Evolutionary conservation across 2,888 invertebrate species (phyloP).

Genomic region (Ganaspis brasiliensis): DNA sequence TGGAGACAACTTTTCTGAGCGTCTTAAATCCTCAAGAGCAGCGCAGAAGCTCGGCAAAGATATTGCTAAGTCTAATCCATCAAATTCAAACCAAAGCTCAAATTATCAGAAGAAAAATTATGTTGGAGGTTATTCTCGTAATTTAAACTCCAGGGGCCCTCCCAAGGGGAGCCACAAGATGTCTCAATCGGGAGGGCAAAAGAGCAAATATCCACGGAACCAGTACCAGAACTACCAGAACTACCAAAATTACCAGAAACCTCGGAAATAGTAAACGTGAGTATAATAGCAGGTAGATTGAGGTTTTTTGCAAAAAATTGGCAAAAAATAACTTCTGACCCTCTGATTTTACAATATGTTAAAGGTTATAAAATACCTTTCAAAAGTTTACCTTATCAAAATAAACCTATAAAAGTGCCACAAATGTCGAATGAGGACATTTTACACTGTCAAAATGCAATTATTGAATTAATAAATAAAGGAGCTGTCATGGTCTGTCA

Average conservation of each 20-base stretch:
- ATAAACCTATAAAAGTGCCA: neutral
- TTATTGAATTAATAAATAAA: slow-evolving; percentile 21
- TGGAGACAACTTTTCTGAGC: too few species aligned
- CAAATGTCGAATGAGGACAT: neutral
- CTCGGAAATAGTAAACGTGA: slow-evolving; percentile 12
- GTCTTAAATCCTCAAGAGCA: too few species aligned
- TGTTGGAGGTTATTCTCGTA: neutral
- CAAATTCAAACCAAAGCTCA: too few species aligned
- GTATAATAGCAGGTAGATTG: slow-evolving; percentile 15
- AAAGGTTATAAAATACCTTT: slow-evolving; percentile 33
- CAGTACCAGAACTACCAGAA: too few species aligned
- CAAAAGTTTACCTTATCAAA: neutral
- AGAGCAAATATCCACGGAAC: too few species aligned
- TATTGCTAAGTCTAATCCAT: too few species aligned
- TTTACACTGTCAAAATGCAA: neutral
- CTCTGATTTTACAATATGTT: slow-evolving; percentile 14
- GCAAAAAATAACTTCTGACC: slow-evolving; percentile 23
- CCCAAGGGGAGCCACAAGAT: neutral
- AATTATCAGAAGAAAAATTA: too few species aligned
- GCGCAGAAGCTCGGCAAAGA: too few species aligned
- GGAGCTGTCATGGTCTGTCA: slow-evolving; percentile 33
- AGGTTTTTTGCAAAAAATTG: neutral
- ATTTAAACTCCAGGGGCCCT: neutral
- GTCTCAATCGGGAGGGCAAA: too few species aligned
- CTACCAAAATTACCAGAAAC: neutral